Evolutionary conservation across 2,113 vertebrate species (phyloP).

Genomic region (Illadopsis cleaveri): DNA sequence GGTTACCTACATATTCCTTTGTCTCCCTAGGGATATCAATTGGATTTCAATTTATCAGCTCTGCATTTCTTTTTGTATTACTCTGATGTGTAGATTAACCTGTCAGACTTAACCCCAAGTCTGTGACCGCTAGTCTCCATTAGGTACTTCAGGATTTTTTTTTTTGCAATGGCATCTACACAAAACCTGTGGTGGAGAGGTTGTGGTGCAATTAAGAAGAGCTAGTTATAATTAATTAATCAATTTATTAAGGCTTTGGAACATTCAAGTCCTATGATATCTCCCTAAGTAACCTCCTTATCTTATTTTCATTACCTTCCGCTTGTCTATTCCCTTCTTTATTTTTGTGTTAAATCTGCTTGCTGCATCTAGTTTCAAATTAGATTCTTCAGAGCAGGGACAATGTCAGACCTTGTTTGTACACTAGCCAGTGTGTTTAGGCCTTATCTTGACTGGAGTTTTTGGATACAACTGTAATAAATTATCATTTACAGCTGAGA

Average conservation of each 20-base stretch:
- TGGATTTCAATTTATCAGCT: not conserved
- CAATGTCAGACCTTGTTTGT: conserved; percentile 21
- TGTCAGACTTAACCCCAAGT: not conserved
- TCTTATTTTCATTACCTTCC: conserved; percentile 26
- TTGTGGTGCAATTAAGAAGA: not conserved
- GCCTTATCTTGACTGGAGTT: not conserved
- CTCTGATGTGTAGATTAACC: conserved; percentile 6
- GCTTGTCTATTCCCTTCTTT: conserved; percentile 18
- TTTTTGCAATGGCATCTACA: not conserved
- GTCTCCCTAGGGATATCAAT: not conserved
- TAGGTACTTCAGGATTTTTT: not conserved
- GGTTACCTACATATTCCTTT: not conserved
- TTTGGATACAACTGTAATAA: conserved; percentile 39
- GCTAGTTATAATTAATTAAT: conserved; percentile 52
- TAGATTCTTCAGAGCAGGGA: not conserved
- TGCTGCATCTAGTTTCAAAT: conserved; percentile 13
- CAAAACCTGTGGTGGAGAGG: not conserved
- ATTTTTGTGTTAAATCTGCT: not conserved
- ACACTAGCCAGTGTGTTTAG: not conserved
- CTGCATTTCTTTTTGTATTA: not conserved
- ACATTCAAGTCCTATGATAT: not conserved
- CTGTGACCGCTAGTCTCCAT: not conserved
- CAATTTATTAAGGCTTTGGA: conserved; percentile 47
- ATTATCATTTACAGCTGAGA: conserved; percentile 32
- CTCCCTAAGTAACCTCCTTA: conserved; percentile 49